A percentile compares a stretch with the other conserved stretches of the same genome.
These are phyloP conservation scores for Drosophila lacteicornis DNA, from an alignment of 1,140 invertebrate genomes.

Conservation along the genomic window DNA sequence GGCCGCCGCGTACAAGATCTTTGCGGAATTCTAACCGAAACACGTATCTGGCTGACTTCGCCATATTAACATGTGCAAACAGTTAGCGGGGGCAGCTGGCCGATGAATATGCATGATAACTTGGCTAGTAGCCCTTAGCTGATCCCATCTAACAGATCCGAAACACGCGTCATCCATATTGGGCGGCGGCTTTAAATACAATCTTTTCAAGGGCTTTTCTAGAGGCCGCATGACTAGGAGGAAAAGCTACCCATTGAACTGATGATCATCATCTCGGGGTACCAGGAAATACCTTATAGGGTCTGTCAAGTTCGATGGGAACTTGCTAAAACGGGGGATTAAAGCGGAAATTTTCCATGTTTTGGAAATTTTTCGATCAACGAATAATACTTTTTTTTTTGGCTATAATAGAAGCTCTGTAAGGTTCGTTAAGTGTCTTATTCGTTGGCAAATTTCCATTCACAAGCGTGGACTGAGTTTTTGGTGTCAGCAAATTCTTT, in stretches of 20 bases:
- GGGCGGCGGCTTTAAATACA: slow-evolving; percentile 21
- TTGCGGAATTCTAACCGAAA: slow-evolving; percentile 38
- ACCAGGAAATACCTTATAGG: slow-evolving; percentile 15
- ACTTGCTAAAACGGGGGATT: not conserved
- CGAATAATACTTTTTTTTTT: not conserved
- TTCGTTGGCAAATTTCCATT: slow-evolving; percentile 2
- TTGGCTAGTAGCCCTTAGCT: slow-evolving; percentile 23
- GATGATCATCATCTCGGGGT: not conserved
- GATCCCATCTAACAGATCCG: slow-evolving; percentile 43
- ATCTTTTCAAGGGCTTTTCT: slow-evolving; percentile 39
- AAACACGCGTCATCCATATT: slow-evolving; percentile 46
- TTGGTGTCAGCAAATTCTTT: slow-evolving; percentile 16
- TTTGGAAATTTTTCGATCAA: slow-evolving; percentile 3
- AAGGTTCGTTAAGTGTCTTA: not conserved
- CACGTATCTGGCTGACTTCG: slow-evolving; percentile 17
- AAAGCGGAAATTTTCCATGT: slow-evolving; percentile 1
- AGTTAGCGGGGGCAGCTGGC: slow-evolving; percentile 33
- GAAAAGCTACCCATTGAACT: slow-evolving; percentile 4
- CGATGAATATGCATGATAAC: slow-evolving; percentile 42
- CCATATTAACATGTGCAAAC: slow-evolving; percentile 31
- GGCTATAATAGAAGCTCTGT: not conserved
- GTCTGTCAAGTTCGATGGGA: not conserved
- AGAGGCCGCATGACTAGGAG: slow-evolving; percentile 20
- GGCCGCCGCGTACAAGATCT: slow-evolving; percentile 25
- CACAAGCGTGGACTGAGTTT: not conserved